phyloP scores from a whole-genome alignment of 2,797 vertebrate species.

The Pantherophis vulpinus region DNA sequence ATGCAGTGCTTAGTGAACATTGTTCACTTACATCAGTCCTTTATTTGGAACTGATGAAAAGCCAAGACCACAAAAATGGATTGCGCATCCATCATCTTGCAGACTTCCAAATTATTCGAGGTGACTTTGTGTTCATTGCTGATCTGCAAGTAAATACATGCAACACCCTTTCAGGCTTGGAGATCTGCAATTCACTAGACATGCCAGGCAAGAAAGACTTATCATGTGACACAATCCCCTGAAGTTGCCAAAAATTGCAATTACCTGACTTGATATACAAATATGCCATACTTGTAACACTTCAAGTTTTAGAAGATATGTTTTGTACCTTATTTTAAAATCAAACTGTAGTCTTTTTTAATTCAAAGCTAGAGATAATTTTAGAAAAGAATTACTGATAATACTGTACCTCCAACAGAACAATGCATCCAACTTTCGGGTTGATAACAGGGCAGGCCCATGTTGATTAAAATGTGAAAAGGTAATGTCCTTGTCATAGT shows the following conservation, averaged over 20 bases:
- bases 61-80: background rate
- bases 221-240: background rate
- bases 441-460: background rate
- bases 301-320: background rate
- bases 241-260: background rate
- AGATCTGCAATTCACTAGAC: background rate
- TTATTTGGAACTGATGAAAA: background rate
- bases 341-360: background rate
- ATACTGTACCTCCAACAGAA: background rate
- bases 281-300: background rate
- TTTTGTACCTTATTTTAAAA: background rate
- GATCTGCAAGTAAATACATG: background rate
- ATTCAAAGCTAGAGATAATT: background rate
- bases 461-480: background rate
- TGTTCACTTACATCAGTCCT: background rate
- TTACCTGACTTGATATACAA: background rate
- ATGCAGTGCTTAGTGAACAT: background rate
- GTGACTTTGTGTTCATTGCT: background rate
- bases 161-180: background rate
- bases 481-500: background rate
- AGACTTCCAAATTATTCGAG: background rate
- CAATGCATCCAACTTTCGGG: background rate
- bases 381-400: background rate
- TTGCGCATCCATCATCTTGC: background rate
- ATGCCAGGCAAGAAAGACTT: background rate